Evolutionary conservation across 2,113 vertebrate species (phyloP), one percentile per base, ranked within the genome.

Genomic region (Miniopterus natalensis): DNA sequence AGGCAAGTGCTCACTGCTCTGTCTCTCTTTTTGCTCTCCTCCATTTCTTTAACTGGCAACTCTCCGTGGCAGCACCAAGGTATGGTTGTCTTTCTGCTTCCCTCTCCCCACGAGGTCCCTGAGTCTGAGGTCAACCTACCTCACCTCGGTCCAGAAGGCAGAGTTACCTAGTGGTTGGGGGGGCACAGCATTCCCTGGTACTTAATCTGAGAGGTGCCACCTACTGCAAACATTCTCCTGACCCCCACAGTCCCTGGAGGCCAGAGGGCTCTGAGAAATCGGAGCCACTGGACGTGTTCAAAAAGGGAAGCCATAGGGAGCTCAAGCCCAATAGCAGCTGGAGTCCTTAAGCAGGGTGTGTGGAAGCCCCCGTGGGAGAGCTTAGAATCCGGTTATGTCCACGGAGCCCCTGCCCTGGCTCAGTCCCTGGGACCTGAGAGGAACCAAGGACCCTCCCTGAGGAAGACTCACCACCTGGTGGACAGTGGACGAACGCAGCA

Each of bases 11-110:
- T 97, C 88, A 97, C 77, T 31, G 4, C 84, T 55, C 90, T 97
- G 74, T 96, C 96, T 97, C 53, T 97, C 95, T 97, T 95, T 97
- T 97, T 96, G 88, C 91, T 96, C 74, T 97, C 88, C 92, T 96
- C 90, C 91, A 0, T 94, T 88, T 96, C 96, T 95, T 90, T 97
- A 96, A 95, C 96, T 90, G 94, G 94, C 95, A 96, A 75, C 93
- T 92, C 94, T 96, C 95, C 90, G 8, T 55, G 84, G 94, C 97
- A 97, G 97, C 95, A 95, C 84, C 88, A 92, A 97, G 97, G 97
- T 97, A 97, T 15, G 94, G 45, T 88, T 18, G 0, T 94, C 84
- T 68, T 78, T 68, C 73, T 84, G 49, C 53, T 96, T 84, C 53
- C 61, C 65, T 51, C 31, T 40, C 47, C 59, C 55, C 29, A 6